These are phyloP conservation scores for Oryctes rhinoceros DNA, from an alignment of 1,140 invertebrate genomes.

Conservation along the genomic window DNA sequence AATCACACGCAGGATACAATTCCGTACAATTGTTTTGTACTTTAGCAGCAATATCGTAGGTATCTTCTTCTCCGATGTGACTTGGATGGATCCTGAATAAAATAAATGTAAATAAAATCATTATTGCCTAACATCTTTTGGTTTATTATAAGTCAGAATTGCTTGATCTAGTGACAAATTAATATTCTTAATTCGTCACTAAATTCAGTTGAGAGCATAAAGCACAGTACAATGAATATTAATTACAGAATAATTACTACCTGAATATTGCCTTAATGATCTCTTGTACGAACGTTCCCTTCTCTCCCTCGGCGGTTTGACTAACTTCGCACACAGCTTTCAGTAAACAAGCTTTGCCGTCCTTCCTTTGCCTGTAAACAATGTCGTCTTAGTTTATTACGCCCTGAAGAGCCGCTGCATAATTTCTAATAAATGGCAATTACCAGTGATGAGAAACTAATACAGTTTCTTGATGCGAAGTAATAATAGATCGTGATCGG, in stretches of 20 bases:
- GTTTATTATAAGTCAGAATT: too few relatives aligned
- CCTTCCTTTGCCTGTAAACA: constrained; percentile 61
- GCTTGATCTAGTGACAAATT: too few relatives aligned
- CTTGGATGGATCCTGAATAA: constrained; percentile 52
- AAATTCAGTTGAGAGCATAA: neutral
- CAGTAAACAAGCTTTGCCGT: constrained; percentile 65
- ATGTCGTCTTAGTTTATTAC: neutral
- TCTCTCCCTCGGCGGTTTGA: constrained; percentile 47
- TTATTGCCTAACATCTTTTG: too few relatives aligned
- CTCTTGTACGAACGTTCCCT: constrained; percentile 63
- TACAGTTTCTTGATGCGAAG: neutral
- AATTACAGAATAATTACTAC: constrained; percentile 53
- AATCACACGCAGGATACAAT: constrained; percentile 62
- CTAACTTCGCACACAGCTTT: constrained; percentile 64
- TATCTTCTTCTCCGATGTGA: constrained; percentile 51
- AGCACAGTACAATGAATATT: neutral
- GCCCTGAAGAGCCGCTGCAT: neutral
- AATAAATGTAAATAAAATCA: too few relatives aligned
- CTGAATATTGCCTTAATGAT: constrained; percentile 65
- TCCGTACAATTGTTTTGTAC: constrained; percentile 59
- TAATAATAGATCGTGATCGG: neutral
- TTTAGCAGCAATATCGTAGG: constrained; percentile 52
- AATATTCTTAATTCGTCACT: neutral
- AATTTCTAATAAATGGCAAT: neutral
- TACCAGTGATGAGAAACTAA: neutral